Evolutionary conservation across 2,888 invertebrate species (phyloP).

Genomic region (Pyralis farinalis): DNA sequence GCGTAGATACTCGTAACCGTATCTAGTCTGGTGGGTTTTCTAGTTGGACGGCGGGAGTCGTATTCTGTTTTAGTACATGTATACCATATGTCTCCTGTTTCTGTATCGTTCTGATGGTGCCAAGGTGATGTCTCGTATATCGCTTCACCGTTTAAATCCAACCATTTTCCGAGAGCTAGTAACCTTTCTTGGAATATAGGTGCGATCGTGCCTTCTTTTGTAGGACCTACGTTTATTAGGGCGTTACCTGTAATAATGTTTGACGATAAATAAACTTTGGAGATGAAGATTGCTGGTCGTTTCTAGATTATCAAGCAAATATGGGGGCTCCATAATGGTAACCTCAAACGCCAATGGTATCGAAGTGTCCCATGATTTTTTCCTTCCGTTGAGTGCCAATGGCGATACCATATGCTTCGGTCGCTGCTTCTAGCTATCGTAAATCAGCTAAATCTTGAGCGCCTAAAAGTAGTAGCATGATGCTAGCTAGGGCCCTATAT

Average conservation of each 20-base stretch:
- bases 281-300: too few relatives aligned
- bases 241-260: constrained; percentile 82
- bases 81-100: constrained; percentile 88
- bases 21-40: constrained; percentile 28
- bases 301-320: too few relatives aligned
- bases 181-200: constrained; percentile 94
- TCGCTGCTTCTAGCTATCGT: too few relatives aligned
- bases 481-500: too few relatives aligned
- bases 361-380: too few relatives aligned
- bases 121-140: constrained; percentile 91
- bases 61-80: constrained; percentile 57
- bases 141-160: constrained; percentile 91
- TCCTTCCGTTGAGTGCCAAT: too few relatives aligned
- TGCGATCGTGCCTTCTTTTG: constrained; percentile 91
- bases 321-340: too few relatives aligned
- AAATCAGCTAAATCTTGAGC: too few relatives aligned
- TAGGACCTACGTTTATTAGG: constrained; percentile 93
- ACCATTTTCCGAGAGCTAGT: constrained; percentile 89
- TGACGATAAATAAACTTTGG: neutral
- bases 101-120: constrained; percentile 90
- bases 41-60: constrained; percentile 36
- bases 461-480: too few relatives aligned
- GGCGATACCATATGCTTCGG: too few relatives aligned
- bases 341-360: too few relatives aligned
- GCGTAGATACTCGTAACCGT: constrained; percentile 81